Conservation (phyloP, 2,888 invertebrate species). For the Auanema sp. region DNA sequence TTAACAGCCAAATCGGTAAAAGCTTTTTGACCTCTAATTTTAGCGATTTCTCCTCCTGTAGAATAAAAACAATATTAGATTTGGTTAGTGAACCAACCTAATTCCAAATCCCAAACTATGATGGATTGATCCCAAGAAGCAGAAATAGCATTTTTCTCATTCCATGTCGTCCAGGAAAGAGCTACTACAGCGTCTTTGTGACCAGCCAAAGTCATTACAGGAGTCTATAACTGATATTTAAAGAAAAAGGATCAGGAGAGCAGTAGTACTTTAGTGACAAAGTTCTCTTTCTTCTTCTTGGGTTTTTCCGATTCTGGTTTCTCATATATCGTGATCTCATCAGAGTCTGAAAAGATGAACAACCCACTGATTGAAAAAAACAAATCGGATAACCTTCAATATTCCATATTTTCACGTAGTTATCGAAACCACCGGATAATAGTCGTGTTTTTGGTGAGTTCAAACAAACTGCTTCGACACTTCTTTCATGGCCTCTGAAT, state of each 20-base stretch:
- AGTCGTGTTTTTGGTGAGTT: slow-evolving; percentile 71
- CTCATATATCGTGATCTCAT: slow-evolving; percentile 29
- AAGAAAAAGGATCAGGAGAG: slow-evolving; percentile 7
- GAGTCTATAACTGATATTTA: too few relatives aligned
- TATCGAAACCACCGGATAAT: slow-evolving; percentile 68
- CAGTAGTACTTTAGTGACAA: slow-evolving; percentile 38
- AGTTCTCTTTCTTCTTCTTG: slow-evolving; percentile 36
- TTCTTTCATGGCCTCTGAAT: slow-evolving; percentile 87
- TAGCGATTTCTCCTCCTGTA: slow-evolving; percentile 43
- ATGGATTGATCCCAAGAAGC: slow-evolving; percentile 94
- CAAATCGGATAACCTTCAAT: slow-evolving; percentile 28
- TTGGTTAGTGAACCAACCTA: slow-evolving; percentile 48
- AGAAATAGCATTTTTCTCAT: slow-evolving; percentile 75
- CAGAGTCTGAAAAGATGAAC: slow-evolving; percentile 23
- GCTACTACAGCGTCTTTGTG: slow-evolving; percentile 84
- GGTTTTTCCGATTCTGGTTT: slow-evolving; percentile 35
- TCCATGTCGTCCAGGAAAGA: slow-evolving; percentile 80
- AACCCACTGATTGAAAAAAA: not conserved
- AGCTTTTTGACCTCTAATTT: slow-evolving; percentile 67
- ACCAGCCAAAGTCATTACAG: slow-evolving; percentile 83
- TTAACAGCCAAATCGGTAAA: slow-evolving; percentile 86
- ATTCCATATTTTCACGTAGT: slow-evolving; percentile 68
- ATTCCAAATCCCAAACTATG: slow-evolving; percentile 83
- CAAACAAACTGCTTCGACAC: slow-evolving; percentile 83
- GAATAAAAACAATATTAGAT: slow-evolving; percentile 3